Base-by-base conservation (phyloP, 2,797 vertebrate species). In the Aldrovandia affinis region DNA sequence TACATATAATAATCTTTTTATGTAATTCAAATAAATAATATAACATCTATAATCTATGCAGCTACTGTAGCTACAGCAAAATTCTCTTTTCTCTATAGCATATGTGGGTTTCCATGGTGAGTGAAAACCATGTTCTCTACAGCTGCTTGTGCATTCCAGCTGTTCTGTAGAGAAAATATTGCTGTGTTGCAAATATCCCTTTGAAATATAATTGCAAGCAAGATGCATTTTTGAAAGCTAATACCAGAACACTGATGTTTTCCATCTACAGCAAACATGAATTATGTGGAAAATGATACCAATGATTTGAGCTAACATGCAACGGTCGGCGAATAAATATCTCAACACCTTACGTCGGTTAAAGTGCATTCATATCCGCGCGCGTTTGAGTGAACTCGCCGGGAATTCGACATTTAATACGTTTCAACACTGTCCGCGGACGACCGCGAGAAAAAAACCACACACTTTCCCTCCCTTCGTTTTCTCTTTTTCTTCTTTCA, bases 141-240 rank as follows among this genome's bases (percentile, higher is more conserved):
- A 44, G 63, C 63, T 80, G 57, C 36, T 80, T 70, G 28, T 73
- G 14, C 14, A 44, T 73, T 79, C 54, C 78, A 73, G 36, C 8
- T 42, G 10, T 36, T 15, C 33, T 70, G 15, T 5, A 36, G 68
- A 39, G 14, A 77, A 44, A 77, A 25, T 44, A 20, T 12, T 42
- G 15, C 36, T 39, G 18, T 47, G 7, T n/a, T 25, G 73, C 73
- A 77, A 8, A 77, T 77, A n/a, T 22, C 73, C 42, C 25, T 22
- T 12, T 44, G 73, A 77, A 4, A 47, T 77, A 47, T n/a, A 77
- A 77, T n/a, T 47, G 73, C 14, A 8, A n/a, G 20, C 25, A 3
- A 77, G 73, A 44, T 77, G 42, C 22, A 47, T 42, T 22, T 36
- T 36, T 36, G 33, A 70, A 70, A 28, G 63, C n/a, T 73, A 44